Base-by-base conservation (phyloP, 2,797 vertebrate genomes). In the Oreortyx pictus region DNA sequence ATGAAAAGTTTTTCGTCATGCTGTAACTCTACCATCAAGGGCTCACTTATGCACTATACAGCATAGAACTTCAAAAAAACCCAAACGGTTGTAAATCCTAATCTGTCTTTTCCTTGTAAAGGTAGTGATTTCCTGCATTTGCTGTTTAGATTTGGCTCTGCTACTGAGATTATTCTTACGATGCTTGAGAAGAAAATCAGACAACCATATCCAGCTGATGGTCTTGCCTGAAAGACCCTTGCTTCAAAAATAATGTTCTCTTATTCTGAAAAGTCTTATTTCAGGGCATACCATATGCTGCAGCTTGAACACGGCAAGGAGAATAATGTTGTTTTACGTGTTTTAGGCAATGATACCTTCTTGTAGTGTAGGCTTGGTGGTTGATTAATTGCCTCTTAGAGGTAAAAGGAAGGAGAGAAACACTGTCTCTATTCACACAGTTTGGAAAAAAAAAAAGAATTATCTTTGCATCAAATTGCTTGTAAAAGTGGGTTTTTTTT, bases 311-410 rank as follows among this genome's bases (percentile, higher is more conserved):
- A 75, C 73, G 65, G 62, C 20, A 54, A 79, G 66, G 74, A 89
- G 33, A 89, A 50, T n/a, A 78, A 68, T 80, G 90, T 95, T 94
- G 62, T 71, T 94, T 96, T 95, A 93, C 93, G 93, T 94, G 62
- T 71, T 94, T 96, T 95, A 93, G 94, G 93, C 79, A 85, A 29
- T 82, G 67, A 74, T 90, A 79, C 75, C n/a, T 67, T 72, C 66
- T 82, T 82, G 57, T 57, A 61, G 57, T 72, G 84, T 80, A 71
- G 71, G 14, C 73, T 78, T 82, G 54, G 46, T 65, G 54, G 62
- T 71, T 84, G 49, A 93, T 96, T 94, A 90, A 93, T 76, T 94
- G 66, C 27, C 52, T 90, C 90, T 85, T 70, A 87, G 49, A 47
- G 64, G 54, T 47, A 79, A 77, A 62, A 67, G 33, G 50, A 65